A percentile compares a stretch with the other conserved stretches of the same genome.
phyloP scores from a whole-genome alignment of 2,888 invertebrate species.

The Sphaerophoria taeniata region DNA sequence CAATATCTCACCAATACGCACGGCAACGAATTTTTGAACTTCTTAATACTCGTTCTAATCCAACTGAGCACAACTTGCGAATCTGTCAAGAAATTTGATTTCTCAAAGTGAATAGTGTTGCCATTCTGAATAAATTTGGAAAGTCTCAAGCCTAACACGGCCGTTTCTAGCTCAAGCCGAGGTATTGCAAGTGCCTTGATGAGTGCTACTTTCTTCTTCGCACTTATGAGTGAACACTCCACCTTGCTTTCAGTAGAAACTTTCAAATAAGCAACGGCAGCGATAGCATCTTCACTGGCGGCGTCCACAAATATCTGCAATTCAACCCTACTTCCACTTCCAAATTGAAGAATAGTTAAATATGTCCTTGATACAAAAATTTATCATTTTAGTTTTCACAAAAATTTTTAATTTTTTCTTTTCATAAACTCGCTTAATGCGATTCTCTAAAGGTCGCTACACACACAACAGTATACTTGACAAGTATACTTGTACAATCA shows the following conservation, averaged over 20 bases:
- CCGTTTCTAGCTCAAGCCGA: not conserved
- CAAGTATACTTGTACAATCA: no score
- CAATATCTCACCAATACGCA: slow-evolving; percentile 29
- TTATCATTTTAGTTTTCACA: no score
- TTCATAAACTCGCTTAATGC: no score
- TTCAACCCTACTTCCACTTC: not conserved
- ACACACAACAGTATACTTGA: no score
- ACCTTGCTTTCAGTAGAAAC: not conserved
- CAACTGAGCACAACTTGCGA: slow-evolving; percentile 16
- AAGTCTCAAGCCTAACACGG: slow-evolving; percentile 21
- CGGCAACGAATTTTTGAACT: slow-evolving; percentile 37
- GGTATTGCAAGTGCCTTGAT: slow-evolving; percentile 22
- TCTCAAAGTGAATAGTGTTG: not conserved
- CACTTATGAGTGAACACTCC: not conserved
- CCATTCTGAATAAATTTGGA: not conserved
- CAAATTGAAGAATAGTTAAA: not conserved
- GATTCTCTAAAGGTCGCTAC: no score
- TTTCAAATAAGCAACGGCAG: slow-evolving; percentile 30
- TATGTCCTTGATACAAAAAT: no score
- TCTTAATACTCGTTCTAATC: not conserved
- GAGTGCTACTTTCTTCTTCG: slow-evolving; percentile 11
- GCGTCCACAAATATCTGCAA: slow-evolving; percentile 52
- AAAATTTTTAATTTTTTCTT: no score
- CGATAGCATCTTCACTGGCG: slow-evolving; percentile 63
- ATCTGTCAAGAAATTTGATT: slow-evolving; percentile 5